phyloP scores from a whole-genome alignment of 2,797 vertebrate genomes.

The Ctenochaetus hawaiiensis region DNA sequence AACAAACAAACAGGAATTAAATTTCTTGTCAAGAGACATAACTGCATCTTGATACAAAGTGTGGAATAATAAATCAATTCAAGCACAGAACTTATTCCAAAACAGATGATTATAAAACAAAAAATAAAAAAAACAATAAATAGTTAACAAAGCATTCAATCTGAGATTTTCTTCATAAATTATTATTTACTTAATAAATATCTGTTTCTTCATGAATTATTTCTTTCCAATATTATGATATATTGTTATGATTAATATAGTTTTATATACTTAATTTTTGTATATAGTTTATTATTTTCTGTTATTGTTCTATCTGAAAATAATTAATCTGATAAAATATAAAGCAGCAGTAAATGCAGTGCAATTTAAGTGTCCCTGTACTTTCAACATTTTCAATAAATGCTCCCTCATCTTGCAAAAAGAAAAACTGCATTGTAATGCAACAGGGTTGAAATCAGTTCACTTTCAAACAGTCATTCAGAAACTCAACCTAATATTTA shows the following conservation, averaged over 20 bases:
- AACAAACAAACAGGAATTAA: constrained; percentile 37
- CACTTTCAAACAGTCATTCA: constrained; percentile 44
- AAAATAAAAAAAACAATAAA: constrained; percentile 39
- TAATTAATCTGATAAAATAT: constrained; percentile 62
- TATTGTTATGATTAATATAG: constrained; percentile 7
- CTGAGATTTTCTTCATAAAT: constrained; percentile 39
- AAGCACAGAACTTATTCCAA: constrained; percentile 65
- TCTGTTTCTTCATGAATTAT: background rate
- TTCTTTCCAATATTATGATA: background rate
- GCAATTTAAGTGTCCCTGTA: constrained; percentile 50
- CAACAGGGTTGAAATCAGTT: constrained; percentile 41
- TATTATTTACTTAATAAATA: background rate
- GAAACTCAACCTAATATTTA: constrained; percentile 35
- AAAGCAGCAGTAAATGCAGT: constrained; percentile 71
- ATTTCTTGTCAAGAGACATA: constrained; percentile 55
- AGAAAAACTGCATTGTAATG: constrained; percentile 28
- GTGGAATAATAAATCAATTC: constrained; percentile 61
- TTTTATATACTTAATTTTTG: constrained; percentile 25
- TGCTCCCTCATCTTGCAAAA: constrained; percentile 27
- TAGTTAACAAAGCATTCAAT: constrained; percentile 55
- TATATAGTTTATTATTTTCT: constrained; percentile 9
- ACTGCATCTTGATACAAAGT: constrained; percentile 64
- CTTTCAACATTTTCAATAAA: constrained; percentile 41
- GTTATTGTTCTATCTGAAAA: constrained; percentile 49
- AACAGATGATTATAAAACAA: constrained; percentile 58